Evolutionary conservation across 2,113 vertebrate species (phyloP).

Genomic region (Echinops telfairi): DNA sequence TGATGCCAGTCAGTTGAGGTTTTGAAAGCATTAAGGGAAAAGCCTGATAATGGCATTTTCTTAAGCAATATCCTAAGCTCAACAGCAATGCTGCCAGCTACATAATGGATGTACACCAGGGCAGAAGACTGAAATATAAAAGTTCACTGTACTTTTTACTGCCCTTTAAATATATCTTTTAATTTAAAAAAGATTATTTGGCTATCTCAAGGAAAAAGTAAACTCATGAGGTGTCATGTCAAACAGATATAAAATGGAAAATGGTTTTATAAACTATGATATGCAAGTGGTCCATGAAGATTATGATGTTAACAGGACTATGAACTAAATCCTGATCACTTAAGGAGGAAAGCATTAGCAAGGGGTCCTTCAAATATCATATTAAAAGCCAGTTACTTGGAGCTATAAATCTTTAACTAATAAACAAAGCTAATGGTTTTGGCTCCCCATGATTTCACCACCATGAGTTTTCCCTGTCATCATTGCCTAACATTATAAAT

Average conservation of each 20-base stretch:
- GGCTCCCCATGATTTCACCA: slow-evolving; percentile 70
- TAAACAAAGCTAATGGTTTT: slow-evolving; percentile 66
- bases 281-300: background rate
- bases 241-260: background rate
- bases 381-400: slow-evolving; percentile 66
- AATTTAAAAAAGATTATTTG: slow-evolving; percentile 45
- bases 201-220: slow-evolving; percentile 15
- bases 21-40: slow-evolving; percentile 7
- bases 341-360: slow-evolving; percentile 55
- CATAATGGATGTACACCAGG: background rate
- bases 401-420: slow-evolving; percentile 66
- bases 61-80: background rate
- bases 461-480: slow-evolving; percentile 72
- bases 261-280: slow-evolving; percentile 35
- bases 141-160: background rate
- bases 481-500: slow-evolving; percentile 78
- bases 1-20: background rate
- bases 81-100: background rate
- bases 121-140: background rate
- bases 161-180: background rate
- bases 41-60: slow-evolving; percentile 12
- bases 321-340: background rate
- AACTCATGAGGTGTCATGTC: slow-evolving; percentile 6
- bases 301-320: background rate
- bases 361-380: background rate